Evolutionary conservation across 2,113 vertebrate genomes (phyloP).

Genomic region (Pedetes capensis): DNA sequence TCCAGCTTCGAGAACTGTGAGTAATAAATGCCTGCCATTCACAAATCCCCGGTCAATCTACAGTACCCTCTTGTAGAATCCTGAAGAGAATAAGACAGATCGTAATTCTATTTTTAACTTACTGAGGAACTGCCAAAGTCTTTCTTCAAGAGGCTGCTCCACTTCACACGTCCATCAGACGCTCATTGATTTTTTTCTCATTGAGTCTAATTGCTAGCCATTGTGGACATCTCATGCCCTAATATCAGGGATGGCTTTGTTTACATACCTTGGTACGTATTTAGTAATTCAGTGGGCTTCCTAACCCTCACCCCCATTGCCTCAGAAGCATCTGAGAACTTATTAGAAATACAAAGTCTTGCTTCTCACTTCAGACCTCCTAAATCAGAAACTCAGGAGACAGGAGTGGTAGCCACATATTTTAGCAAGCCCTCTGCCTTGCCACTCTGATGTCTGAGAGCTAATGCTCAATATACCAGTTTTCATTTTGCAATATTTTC

Average conservation of each 20-base stretch:
- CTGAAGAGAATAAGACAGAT: background rate
- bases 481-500: background rate
- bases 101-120: background rate
- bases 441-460: no score
- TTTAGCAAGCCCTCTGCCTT: background rate
- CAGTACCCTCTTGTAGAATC: background rate
- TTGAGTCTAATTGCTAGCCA: accelerated
- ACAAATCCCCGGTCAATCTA: background rate
- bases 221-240: background rate
- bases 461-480: background rate
- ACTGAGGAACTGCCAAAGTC: background rate
- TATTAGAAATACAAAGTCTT: background rate
- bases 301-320: no score
- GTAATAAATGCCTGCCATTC: background rate
- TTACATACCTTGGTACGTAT: background rate
- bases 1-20: no score
- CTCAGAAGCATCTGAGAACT: accelerated
- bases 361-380: no score
- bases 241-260: accelerated
- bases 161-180: background rate
- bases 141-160: background rate
- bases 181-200: accelerated
- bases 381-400: background rate
- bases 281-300: background rate
- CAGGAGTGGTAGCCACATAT: background rate